Evolutionary conservation across 2,888 invertebrate genomes (phyloP), one percentile per base, ranked within the genome.

Genomic region (Sepiola atlantica): DNA sequence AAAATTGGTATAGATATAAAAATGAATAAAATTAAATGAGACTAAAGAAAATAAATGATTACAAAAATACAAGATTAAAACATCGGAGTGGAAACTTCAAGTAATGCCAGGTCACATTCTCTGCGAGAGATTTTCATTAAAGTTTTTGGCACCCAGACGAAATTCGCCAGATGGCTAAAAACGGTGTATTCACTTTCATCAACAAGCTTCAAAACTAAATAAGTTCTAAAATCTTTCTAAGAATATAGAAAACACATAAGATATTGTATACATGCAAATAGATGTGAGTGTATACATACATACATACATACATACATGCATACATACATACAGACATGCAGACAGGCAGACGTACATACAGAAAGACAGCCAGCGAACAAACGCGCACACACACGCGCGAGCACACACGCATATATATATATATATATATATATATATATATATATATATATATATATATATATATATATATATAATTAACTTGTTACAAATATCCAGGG

Each of bases 361-460:
- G 21, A 21, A 14, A 10, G 0, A 3, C 10, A 6, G 18, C n/a
- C 2, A 10, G 12, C 1, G 24, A 10, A 28, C n/a, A n/a, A n/a
- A n/a, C n/a, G 16, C 77, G n/a, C 28, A 28, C 4, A n/a, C 18
- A 0, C 16, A 77, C 28, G 12, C n/a, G 28, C n/a, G n/a, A n/a
- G n/a, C n/a, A n/a, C n/a, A 77, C 10, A 77, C n/a, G 1, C 77
- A n/a, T 77, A 77, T 16, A n/a, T n/a, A 77, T n/a, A n/a, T n/a
- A n/a, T n/a, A n/a, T n/a, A n/a, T n/a, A n/a, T n/a, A n/a, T n/a
- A n/a, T n/a, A n/a, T n/a, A n/a, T n/a, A n/a, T n/a, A n/a, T n/a
- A n/a, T n/a, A n/a, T n/a, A n/a, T n/a, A n/a, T n/a, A n/a, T n/a
- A n/a, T n/a, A n/a, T n/a, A n/a, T n/a, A n/a, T n/a, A n/a, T n/a